phyloP scores from a whole-genome alignment of 2,888 invertebrate genomes.

The Lathronympha strigana region DNA sequence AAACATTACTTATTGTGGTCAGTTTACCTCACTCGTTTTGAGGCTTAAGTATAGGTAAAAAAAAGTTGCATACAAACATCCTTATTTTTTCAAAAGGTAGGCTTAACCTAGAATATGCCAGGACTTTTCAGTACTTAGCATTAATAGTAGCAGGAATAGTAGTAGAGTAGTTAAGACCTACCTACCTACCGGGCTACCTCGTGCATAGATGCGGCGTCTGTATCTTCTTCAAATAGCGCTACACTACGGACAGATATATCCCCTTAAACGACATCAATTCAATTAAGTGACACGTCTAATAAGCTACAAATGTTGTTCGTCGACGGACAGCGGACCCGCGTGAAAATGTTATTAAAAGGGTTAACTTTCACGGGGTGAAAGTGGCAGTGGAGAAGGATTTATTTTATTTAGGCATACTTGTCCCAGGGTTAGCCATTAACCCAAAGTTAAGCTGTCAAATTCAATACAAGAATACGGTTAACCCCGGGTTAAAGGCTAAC shows the following conservation, averaged over 20 bases:
- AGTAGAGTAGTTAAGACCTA: too few relatives aligned
- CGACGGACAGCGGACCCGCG: constrained; percentile 5
- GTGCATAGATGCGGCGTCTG: too few relatives aligned
- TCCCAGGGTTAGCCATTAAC: too few relatives aligned
- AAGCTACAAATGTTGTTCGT: constrained; percentile 27
- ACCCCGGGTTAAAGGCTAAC: too few relatives aligned
- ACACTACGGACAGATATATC: neutral
- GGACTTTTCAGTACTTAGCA: too few relatives aligned
- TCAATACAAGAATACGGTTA: too few relatives aligned
- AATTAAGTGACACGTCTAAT: constrained; percentile 30
- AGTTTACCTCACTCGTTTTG: constrained; percentile 17
- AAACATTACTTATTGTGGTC: constrained; percentile 31
- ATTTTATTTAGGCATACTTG: too few relatives aligned
- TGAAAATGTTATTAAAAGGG: constrained; percentile 14
- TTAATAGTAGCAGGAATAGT: too few relatives aligned
- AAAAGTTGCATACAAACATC: neutral
- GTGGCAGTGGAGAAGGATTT: constrained; percentile 1
- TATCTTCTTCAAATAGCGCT: neutral
- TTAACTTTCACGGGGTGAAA: constrained; percentile 2
- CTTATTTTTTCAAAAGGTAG: neutral
- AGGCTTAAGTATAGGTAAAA: neutral
- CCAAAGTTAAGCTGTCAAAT: too few relatives aligned
- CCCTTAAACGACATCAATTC: constrained; percentile 16
- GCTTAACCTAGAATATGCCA: too few relatives aligned
- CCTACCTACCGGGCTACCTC: too few relatives aligned